Conservation (phyloP, 2,113 vertebrate genomes). For the Arenaria interpres region DNA sequence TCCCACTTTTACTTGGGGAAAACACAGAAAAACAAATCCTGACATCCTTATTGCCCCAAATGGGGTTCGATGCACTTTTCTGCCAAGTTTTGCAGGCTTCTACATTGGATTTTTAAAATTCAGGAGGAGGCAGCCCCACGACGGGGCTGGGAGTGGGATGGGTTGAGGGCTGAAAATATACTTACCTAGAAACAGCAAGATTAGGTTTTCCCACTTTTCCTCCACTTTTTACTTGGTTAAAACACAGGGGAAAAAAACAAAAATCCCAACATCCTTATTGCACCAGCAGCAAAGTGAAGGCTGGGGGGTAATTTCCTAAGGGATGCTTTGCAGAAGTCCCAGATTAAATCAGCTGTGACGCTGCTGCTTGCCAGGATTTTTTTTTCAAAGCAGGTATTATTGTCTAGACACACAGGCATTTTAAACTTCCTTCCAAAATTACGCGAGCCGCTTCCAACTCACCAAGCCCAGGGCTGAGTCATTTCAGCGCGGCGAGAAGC, state of each 20-base stretch:
- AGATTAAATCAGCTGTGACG: neutral
- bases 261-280: fast-evolving
- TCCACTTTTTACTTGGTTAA: neutral
- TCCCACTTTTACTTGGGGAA: neutral
- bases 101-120: fast-evolving
- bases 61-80: fast-evolving
- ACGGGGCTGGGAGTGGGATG: neutral
- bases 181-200: neutral
- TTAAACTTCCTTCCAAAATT: neutral
- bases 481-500: fast-evolving
- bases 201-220: neutral
- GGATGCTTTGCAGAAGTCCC: neutral
- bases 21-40: neutral
- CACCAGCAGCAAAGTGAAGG: neutral
- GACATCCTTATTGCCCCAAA: fast-evolving
- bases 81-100: fast-evolving
- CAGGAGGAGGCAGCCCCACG: fast-evolving
- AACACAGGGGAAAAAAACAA: neutral
- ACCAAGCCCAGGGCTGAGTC: neutral
- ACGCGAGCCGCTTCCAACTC: neutral
- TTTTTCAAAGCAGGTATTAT: neutral
- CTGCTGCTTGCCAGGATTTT: neutral
- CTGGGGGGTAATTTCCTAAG: neutral
- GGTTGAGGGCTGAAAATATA: fast-evolving
- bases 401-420: constrained; percentile 21